phyloP scores from a whole-genome alignment of 30 jellyfish, hydroid and myxozoan genomes.

The Cassiopea xamachana region DNA sequence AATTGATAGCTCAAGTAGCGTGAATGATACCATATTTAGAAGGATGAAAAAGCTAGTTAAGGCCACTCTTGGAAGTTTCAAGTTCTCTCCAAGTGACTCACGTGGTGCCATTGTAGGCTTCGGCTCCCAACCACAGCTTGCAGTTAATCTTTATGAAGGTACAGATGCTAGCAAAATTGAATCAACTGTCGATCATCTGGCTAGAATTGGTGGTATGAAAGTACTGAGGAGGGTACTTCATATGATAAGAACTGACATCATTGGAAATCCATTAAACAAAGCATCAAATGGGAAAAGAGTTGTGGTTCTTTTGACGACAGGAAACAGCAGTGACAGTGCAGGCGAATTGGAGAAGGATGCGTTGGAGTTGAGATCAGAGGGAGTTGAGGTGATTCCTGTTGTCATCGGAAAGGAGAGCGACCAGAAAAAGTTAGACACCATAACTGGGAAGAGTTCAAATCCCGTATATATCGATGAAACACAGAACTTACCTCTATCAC shows the following conservation, averaged over 20 bases:
- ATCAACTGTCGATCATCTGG: constrained; percentile 9
- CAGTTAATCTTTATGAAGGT: constrained; percentile 3
- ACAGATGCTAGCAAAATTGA: neutral
- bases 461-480: constrained; percentile 42
- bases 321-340: constrained; percentile 54
- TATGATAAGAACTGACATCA: constrained; percentile 40
- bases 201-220: constrained; percentile 75
- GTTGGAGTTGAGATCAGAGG: constrained; percentile 48
- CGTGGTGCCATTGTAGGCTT: constrained; percentile 47
- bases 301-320: constrained; percentile 71
- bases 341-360: constrained; percentile 75
- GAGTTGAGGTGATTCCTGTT: constrained; percentile 76
- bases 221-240: constrained; percentile 79
- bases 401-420: constrained; percentile 66
- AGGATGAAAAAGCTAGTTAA: constrained; percentile 59
- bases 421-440: constrained; percentile 33
- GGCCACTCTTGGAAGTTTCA: constrained; percentile 63
- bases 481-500: constrained; percentile 36
- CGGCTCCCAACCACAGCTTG: constrained; percentile 32
- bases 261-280: neutral
- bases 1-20: constrained; percentile 76
- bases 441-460: constrained; percentile 48
- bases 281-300: constrained; percentile 17
- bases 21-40: constrained; percentile 37
- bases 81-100: constrained; percentile 38